A percentile compares a stretch with the other conserved stretches of the same genome.
Evolutionary conservation across 2,797 vertebrate species (phyloP).

Genomic region (Neosilurus hyrtlii): DNA sequence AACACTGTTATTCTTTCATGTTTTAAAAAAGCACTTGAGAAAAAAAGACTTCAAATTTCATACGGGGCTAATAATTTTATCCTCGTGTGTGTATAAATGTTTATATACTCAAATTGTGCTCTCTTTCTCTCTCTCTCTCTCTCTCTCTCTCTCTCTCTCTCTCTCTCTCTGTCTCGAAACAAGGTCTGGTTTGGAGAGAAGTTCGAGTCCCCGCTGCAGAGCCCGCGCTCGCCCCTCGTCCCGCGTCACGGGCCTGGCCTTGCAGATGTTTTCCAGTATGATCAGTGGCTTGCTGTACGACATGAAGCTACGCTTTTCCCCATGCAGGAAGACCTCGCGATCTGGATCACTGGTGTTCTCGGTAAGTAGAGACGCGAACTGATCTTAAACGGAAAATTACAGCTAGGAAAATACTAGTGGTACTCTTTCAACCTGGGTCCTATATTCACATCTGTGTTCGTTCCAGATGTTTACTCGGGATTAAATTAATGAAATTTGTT

Average conservation of each 20-base stretch:
- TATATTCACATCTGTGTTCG: too few relatives aligned
- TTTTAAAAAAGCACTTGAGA: too few relatives aligned
- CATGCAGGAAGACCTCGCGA: constrained; percentile 95
- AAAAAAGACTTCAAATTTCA: too few relatives aligned
- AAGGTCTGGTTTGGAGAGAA: constrained; percentile 91
- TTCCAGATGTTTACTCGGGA: too few relatives aligned
- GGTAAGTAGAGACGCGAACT: constrained; percentile 69
- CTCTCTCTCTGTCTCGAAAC: constrained; percentile 9
- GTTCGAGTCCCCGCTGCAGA: constrained; percentile 72
- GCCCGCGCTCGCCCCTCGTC: constrained; percentile 78
- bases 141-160: neutral
- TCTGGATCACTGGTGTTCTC: constrained; percentile 90
- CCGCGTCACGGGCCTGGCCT: constrained; percentile 89
- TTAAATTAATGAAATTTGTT: too few relatives aligned
- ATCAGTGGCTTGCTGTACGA: constrained; percentile 92
- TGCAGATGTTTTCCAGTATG: constrained; percentile 88
- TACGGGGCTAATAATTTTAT: too few relatives aligned
- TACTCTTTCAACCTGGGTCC: too few relatives aligned
- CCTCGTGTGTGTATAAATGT: too few relatives aligned
- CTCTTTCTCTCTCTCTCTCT: neutral
- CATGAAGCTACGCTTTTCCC: constrained; percentile 91
- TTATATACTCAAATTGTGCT: neutral
- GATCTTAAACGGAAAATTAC: neutral
- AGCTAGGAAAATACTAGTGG: too few relatives aligned
- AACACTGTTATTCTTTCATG: too few relatives aligned